Evolutionary conservation across 2,888 invertebrate species (phyloP).

Genomic region (Drosophila flavopinicola): DNA sequence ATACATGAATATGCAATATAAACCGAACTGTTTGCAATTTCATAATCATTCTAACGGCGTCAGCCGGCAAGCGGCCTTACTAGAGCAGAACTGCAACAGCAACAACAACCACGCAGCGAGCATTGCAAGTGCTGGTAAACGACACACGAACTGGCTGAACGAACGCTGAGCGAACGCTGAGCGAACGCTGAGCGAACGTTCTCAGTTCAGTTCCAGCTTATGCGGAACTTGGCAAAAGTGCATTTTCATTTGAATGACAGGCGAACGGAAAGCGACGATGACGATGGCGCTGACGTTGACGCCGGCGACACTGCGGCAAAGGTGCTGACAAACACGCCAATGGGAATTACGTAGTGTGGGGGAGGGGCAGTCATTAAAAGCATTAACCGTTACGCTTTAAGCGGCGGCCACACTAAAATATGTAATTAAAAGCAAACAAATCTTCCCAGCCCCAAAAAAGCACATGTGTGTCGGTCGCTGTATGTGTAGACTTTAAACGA

Average conservation of each 20-base stretch:
- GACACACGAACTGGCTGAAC: constrained; percentile 11
- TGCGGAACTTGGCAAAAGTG: constrained; percentile 25
- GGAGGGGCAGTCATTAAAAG: constrained; percentile 59
- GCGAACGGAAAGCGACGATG: constrained; percentile 30
- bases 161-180: constrained; percentile 16
- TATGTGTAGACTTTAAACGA: constrained; percentile 31
- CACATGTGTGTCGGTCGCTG: not conserved
- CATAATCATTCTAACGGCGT: constrained; percentile 73
- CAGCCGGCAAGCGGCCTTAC: constrained; percentile 47
- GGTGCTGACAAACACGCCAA: constrained; percentile 27
- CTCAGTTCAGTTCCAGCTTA: not conserved
- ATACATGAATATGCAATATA: constrained; percentile 35
- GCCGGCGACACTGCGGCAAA: constrained; percentile 16
- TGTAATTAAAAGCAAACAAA: constrained; percentile 74
- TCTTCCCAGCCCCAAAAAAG: constrained; percentile 48
- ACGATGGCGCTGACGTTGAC: constrained; percentile 1
- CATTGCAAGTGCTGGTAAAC: constrained; percentile 20
- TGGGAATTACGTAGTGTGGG: constrained; percentile 8
- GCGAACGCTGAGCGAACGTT: no score
- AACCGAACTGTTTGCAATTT: constrained; percentile 54
- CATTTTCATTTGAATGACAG: constrained; percentile 56
- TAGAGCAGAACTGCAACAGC: constrained; percentile 70
- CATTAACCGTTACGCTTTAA: constrained; percentile 65
- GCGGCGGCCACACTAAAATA: constrained; percentile 62
- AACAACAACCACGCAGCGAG: not conserved